Conservation (phyloP, 2,888 invertebrate genomes). For the Nudaria mundana region DNA sequence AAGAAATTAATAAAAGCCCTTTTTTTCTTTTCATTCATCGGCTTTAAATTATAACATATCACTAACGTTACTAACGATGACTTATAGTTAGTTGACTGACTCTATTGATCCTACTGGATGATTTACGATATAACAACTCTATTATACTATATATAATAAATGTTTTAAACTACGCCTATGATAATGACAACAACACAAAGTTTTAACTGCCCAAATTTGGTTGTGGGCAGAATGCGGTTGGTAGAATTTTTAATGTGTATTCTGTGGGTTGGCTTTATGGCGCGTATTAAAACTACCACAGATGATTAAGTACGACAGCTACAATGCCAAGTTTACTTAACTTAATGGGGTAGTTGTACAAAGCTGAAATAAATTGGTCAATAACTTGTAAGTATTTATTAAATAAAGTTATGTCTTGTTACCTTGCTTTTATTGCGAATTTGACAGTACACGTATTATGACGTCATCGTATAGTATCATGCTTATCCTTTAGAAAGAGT, state of each 20-base stretch:
- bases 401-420: too few species aligned
- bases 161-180: neutral
- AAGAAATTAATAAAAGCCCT: too few species aligned
- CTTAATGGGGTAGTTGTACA: too few species aligned
- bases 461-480: too few species aligned
- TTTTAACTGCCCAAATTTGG: neutral
- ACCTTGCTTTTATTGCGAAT: too few species aligned
- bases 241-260: neutral
- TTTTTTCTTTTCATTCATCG: too few species aligned
- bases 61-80: conserved; percentile 7
- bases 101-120: neutral
- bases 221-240: neutral
- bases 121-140: neutral
- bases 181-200: neutral
- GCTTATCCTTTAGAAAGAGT: too few species aligned
- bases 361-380: too few species aligned
- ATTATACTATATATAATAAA: neutral
- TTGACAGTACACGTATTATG: too few species aligned
- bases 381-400: too few species aligned
- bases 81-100: conserved; percentile 2
- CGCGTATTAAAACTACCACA: neutral
- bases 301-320: too few species aligned
- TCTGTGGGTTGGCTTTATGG: neutral
- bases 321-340: too few species aligned
- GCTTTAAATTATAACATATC: conserved; percentile 2